These are phyloP conservation scores for Protodeltote pygarga DNA, from an alignment of 2,888 invertebrate genomes.

Conservation along the genomic window DNA sequence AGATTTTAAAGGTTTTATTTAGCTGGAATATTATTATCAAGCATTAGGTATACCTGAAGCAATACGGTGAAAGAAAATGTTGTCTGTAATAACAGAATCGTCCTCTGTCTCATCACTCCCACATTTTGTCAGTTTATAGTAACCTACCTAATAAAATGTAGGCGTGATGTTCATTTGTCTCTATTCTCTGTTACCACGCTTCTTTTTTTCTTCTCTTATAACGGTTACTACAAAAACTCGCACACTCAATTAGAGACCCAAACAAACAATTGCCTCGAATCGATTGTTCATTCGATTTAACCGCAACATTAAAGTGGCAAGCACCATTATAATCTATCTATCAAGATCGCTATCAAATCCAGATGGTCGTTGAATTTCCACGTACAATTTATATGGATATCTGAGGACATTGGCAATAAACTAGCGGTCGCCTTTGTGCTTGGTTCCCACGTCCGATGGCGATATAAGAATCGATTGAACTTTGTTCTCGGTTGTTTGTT, in stretches of 20 bases:
- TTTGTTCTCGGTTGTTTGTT: conserved; percentile 30
- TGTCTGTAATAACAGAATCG: no score
- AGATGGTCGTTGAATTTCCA: conserved; percentile 69
- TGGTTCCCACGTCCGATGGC: conserved; percentile 68
- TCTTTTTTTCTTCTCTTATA: no score
- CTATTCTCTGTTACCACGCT: not conserved
- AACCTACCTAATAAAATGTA: no score
- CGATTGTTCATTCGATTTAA: conserved; percentile 21
- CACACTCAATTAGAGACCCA: conserved; percentile 15
- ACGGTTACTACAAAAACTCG: not conserved
- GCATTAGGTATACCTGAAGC: no score
- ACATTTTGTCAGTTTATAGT: no score
- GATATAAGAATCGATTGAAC: conserved; percentile 62
- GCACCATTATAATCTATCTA: conserved; percentile 70
- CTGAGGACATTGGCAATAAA: conserved; percentile 69
- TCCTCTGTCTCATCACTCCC: no score
- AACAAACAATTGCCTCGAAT: conserved; percentile 16
- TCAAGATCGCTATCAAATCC: conserved; percentile 76
- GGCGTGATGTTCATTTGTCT: no score
- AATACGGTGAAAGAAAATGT: no score
- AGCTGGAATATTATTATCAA: no score
- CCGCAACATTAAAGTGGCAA: conserved; percentile 51
- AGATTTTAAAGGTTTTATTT: no score
- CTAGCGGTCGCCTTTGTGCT: conserved; percentile 67
- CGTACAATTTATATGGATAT: conserved; percentile 68